Conservation (phyloP, 2,113 vertebrate species). For the Onychorhynchus coronatus region DNA sequence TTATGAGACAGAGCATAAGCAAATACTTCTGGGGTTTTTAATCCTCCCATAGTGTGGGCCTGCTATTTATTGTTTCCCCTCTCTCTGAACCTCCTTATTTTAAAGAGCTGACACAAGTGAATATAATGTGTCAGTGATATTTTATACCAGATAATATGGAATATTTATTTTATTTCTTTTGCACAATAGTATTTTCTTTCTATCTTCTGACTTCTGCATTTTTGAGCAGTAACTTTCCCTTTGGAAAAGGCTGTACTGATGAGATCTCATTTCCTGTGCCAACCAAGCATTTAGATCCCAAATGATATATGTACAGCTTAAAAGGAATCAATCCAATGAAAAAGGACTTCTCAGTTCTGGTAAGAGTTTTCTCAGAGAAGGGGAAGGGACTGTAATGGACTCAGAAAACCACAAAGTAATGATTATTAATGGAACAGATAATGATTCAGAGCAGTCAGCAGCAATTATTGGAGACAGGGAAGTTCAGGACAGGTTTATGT, state of each 20-base stretch:
- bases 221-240: neutral
- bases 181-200: neutral
- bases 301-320: neutral
- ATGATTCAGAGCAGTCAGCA: neutral
- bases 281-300: neutral
- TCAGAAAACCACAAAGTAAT: neutral
- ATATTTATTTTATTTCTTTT: neutral
- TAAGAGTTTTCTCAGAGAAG: neutral
- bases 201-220: neutral
- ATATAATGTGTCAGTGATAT: neutral
- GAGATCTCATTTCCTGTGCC: neutral
- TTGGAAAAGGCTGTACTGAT: neutral
- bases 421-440: neutral
- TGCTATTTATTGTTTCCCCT: neutral
- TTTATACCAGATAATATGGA: neutral
- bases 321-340: neutral
- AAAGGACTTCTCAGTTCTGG: neutral
- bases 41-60: neutral
- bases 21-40: neutral
- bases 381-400: neutral
- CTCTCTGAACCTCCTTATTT: neutral
- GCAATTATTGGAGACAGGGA: neutral
- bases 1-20: neutral
- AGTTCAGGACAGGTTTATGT: neutral
- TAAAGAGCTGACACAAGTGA: neutral